These are phyloP conservation scores for Poeciliopsis presidionis DNA, from an alignment of 2,797 vertebrate genomes.

Conservation along the genomic window DNA sequence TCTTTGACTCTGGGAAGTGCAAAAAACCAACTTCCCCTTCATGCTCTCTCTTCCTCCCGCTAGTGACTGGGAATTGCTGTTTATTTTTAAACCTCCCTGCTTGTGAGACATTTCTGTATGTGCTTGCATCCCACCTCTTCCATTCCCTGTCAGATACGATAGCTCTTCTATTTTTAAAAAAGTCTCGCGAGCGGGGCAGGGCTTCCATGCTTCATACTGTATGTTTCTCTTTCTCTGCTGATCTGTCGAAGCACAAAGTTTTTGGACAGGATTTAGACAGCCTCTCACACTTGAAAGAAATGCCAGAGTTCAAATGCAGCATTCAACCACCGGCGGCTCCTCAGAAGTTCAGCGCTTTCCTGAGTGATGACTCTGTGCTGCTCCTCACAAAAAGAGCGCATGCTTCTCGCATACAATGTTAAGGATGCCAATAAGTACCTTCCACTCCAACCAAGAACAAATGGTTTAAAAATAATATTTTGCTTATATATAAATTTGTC, in stretches of 20 bases:
- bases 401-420: not conserved
- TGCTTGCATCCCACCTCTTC: conserved; percentile 10
- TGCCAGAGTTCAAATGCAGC: conserved; percentile 28
- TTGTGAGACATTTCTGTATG: not conserved
- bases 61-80: conserved; percentile 1
- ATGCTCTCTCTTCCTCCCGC: not conserved
- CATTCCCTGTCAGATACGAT: conserved; percentile 1
- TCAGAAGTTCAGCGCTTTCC: conserved; percentile 4
- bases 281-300: conserved; percentile 24
- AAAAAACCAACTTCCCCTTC: not conserved
- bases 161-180: conserved; percentile 12
- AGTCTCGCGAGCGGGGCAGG: not conserved
- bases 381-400: not conserved
- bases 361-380: conserved; percentile 10
- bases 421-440: not conserved
- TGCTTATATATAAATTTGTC: not conserved
- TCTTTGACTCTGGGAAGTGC: not conserved
- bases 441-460: not conserved
- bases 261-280: conserved; percentile 23
- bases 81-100: conserved; percentile 8
- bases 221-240: conserved; percentile 10
- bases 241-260: conserved; percentile 16
- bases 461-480: not conserved
- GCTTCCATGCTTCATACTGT: not conserved
- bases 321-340: conserved; percentile 7